Evolutionary conservation across 2,113 vertebrate species (phyloP).

Genomic region (Callionymus lyra): DNA sequence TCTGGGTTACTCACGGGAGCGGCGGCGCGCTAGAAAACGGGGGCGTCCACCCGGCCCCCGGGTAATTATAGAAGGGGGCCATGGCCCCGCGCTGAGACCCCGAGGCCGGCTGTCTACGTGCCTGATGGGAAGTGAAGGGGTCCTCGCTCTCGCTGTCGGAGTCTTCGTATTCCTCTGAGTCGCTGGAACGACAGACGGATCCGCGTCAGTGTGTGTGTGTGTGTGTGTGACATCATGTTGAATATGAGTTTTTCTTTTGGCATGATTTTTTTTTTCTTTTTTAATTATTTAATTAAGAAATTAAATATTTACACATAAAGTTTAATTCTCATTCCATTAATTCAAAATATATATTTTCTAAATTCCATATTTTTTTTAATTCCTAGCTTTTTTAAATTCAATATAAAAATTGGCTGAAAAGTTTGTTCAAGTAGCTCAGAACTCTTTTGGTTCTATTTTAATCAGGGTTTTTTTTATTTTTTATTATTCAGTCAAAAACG

Average conservation of each 20-base stretch:
- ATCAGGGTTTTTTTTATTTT: too few species aligned
- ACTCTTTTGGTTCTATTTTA: too few species aligned
- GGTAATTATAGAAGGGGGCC: conserved; percentile 77
- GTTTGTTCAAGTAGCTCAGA: too few species aligned
- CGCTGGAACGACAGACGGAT: conserved; percentile 58
- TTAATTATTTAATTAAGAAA: too few species aligned
- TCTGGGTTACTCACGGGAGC: conserved; percentile 75
- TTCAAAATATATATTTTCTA: background rate
- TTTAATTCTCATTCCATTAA: background rate
- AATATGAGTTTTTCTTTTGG: too few species aligned
- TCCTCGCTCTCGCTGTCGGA: conserved; percentile 85
- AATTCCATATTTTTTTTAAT: background rate
- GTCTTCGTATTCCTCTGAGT: conserved; percentile 77
- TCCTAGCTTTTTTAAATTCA: too few species aligned
- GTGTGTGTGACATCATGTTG: conserved; percentile 1
- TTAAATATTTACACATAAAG: background rate
- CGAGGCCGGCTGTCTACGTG: conserved; percentile 76
- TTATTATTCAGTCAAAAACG: too few species aligned
- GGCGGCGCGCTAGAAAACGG: conserved; percentile 73
- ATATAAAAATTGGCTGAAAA: too few species aligned
- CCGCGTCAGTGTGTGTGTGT: conserved; percentile 15
- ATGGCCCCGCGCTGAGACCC: conserved; percentile 70
- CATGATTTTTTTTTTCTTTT: too few species aligned
- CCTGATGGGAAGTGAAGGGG: conserved; percentile 90
- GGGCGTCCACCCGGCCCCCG: conserved; percentile 69